Percentiles rank a stretch among this genome's conserved stretches.
These are phyloP conservation scores for Yponomeuta plumbellus DNA, from an alignment of 2,888 invertebrate genomes.

Conservation along the genomic window DNA sequence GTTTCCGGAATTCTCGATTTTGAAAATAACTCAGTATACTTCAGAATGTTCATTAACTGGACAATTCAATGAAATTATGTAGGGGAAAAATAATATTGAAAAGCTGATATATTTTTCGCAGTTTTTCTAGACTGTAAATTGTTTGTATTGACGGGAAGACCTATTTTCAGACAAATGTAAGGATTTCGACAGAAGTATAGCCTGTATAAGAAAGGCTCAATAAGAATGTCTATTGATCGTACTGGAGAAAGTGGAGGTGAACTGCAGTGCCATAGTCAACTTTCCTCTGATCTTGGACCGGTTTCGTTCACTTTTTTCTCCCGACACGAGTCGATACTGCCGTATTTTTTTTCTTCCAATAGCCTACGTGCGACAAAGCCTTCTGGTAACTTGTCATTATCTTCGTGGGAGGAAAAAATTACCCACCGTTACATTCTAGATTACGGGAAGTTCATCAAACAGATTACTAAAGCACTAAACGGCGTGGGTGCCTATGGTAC, in stretches of 20 bases:
- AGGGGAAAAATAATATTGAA: too few species aligned
- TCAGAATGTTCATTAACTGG: too few species aligned
- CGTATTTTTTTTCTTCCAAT: not conserved
- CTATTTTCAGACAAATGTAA: too few species aligned
- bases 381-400: constrained; percentile 15
- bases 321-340: constrained; percentile 20
- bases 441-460: constrained; percentile 33
- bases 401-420: constrained; percentile 6
- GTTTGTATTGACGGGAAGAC: too few species aligned
- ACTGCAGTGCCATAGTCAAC: constrained; percentile 44
- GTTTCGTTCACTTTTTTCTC: constrained; percentile 45
- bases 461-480: constrained; percentile 37
- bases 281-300: constrained; percentile 58
- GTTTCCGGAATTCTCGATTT: too few species aligned
- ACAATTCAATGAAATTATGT: too few species aligned
- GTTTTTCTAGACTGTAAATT: too few species aligned
- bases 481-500: constrained; percentile 45
- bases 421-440: constrained; percentile 14
- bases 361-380: not conserved
- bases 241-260: constrained; percentile 55
- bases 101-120: too few species aligned
- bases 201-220: not conserved
- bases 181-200: too few species aligned
- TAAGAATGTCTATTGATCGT: not conserved
- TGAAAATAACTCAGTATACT: too few species aligned